Conservation (phyloP, 2,888 invertebrate species). For the Julus scanicus region DNA sequence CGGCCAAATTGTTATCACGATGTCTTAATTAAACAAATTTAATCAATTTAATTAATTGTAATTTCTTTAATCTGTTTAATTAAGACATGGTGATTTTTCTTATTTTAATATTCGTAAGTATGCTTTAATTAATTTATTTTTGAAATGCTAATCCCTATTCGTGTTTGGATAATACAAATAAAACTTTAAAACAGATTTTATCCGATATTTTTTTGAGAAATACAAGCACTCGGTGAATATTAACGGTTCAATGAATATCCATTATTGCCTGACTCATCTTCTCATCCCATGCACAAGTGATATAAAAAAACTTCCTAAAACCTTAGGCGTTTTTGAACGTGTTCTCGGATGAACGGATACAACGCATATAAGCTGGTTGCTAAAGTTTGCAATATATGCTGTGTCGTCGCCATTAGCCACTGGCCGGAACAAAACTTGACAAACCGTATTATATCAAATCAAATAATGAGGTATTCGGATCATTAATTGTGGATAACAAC, state of each 20-base stretch:
- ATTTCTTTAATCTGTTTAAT: too few relatives aligned
- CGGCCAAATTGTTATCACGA: too few relatives aligned
- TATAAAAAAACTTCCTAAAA: background rate
- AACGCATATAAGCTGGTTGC: background rate
- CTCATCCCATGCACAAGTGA: background rate
- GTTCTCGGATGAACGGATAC: background rate
- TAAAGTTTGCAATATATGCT: background rate
- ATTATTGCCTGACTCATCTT: slow-evolving; percentile 30
- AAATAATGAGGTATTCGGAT: slow-evolving; percentile 7
- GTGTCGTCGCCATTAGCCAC: background rate
- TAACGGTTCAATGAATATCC: background rate
- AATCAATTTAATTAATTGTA: too few relatives aligned
- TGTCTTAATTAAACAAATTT: too few relatives aligned
- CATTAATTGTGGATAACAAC: slow-evolving; percentile 36
- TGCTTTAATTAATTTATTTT: too few relatives aligned
- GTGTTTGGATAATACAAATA: too few relatives aligned
- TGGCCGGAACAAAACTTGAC: background rate
- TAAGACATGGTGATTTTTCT: too few relatives aligned
- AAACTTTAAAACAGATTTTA: background rate
- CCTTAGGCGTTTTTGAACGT: background rate
- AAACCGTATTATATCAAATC: background rate
- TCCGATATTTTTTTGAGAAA: background rate
- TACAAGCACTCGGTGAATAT: background rate
- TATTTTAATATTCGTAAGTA: too few relatives aligned
- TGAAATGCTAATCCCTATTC: too few relatives aligned